Evolutionary conservation across 2,113 vertebrate genomes (phyloP).

Genomic region (Mormyrus lacerda): DNA sequence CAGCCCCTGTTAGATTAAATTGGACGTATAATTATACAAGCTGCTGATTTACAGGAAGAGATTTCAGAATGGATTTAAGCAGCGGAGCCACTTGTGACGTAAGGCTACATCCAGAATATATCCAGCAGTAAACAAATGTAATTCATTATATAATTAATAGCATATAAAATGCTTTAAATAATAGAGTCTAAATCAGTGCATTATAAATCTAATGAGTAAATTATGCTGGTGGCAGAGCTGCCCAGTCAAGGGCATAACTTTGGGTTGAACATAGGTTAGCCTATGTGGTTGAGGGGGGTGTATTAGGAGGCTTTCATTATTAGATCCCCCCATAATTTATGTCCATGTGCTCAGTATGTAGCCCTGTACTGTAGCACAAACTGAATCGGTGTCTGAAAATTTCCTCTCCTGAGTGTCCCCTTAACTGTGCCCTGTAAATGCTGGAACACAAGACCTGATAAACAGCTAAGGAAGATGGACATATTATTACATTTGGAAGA

Average conservation of each 20-base stretch:
- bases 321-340: too few relatives aligned
- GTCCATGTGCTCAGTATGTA: background rate
- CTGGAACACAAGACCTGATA: background rate
- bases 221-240: background rate
- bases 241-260: too few relatives aligned
- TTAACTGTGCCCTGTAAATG: background rate
- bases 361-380: background rate
- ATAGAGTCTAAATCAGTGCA: background rate
- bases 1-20: background rate
- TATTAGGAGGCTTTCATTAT: too few relatives aligned
- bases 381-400: background rate
- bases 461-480: background rate
- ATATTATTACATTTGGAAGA: background rate
- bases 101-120: background rate
- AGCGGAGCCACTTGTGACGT: background rate
- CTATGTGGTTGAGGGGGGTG: too few relatives aligned
- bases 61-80: background rate
- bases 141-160: background rate
- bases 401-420: background rate
- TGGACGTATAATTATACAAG: conserved; percentile 3
- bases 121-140: background rate
- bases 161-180: background rate
- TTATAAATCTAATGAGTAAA: background rate
- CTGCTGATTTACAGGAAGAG: background rate
- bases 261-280: too few relatives aligned